These are phyloP conservation scores for Oxyruncus cristatus DNA, from an alignment of 2,113 vertebrate genomes.

Conservation along the genomic window DNA sequence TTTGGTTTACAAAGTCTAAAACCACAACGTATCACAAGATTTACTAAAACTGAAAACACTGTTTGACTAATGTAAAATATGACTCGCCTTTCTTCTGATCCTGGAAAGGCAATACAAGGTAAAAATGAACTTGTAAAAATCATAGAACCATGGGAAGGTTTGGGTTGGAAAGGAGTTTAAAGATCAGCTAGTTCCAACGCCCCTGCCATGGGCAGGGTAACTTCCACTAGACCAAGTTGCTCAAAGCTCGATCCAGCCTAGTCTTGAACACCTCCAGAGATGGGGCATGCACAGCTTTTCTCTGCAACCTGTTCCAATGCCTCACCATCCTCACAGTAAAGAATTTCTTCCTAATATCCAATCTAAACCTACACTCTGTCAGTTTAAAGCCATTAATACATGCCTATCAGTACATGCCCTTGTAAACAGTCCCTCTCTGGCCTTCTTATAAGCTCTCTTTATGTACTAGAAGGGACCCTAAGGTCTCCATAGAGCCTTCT, in stretches of 20 bases:
- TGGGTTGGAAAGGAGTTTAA: background rate
- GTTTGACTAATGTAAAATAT: background rate
- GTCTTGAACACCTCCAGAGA: background rate
- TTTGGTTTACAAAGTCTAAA: background rate
- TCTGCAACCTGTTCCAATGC: background rate
- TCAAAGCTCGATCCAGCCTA: background rate
- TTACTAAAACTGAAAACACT: background rate
- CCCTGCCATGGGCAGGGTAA: background rate
- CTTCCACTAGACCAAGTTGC: background rate
- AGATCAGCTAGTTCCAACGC: background rate
- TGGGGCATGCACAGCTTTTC: too few relatives aligned
- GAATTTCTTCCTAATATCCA: background rate
- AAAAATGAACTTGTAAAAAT: background rate
- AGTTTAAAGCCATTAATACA: background rate
- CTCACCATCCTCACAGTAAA: background rate
- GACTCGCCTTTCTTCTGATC: background rate
- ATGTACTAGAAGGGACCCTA: background rate
- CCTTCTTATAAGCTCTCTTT: background rate
- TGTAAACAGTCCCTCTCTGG: background rate
- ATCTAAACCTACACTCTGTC: background rate
- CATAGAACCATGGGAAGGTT: background rate
- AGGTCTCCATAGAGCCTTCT: background rate
- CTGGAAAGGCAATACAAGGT: background rate
- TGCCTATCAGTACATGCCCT: rapidly evolving
- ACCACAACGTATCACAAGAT: background rate